phyloP scores from a whole-genome alignment of 2,888 invertebrate species.

The Phasia obesa region DNA sequence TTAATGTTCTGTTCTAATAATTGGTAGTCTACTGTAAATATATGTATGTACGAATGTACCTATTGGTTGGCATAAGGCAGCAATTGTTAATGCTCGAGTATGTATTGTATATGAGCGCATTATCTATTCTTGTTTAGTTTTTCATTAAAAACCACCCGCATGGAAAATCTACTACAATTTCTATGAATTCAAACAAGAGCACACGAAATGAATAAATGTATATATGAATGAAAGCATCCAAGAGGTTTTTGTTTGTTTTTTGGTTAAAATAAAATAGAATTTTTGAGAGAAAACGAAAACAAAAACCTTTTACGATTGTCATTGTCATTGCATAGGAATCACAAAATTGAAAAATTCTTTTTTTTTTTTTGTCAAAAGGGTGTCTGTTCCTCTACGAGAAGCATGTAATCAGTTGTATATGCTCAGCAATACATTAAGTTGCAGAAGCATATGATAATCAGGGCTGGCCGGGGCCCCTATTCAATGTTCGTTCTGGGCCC shows the following conservation, averaged over 20 bases:
- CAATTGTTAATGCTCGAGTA: constrained; percentile 32
- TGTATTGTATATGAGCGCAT: neutral
- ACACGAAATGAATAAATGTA: constrained; percentile 24
- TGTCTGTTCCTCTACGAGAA: constrained; percentile 29
- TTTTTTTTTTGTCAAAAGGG: constrained; percentile 1
- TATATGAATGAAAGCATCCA: constrained; percentile 34
- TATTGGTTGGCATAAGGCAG: constrained; percentile 9
- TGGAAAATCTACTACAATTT: constrained; percentile 57
- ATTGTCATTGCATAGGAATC: constrained; percentile 32
- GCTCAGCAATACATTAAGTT: neutral
- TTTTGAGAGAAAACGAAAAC: constrained; percentile 20
- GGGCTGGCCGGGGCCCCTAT: no score
- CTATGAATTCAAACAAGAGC: constrained; percentile 53
- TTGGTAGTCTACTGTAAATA: neutral
- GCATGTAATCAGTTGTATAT: constrained; percentile 32
- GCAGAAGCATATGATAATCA: neutral
- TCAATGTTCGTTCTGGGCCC: neutral
- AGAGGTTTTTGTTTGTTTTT: constrained; percentile 39
- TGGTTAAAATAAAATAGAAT: constrained; percentile 38
- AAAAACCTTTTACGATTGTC: constrained; percentile 12
- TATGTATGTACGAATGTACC: neutral
- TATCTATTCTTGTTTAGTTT: constrained; percentile 54
- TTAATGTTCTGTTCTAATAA: no score
- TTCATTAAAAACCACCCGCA: constrained; percentile 63
- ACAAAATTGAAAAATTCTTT: constrained; percentile 57